phyloP scores from a whole-genome alignment of 2,797 vertebrate species.

The Ficedula albicollis region DNA sequence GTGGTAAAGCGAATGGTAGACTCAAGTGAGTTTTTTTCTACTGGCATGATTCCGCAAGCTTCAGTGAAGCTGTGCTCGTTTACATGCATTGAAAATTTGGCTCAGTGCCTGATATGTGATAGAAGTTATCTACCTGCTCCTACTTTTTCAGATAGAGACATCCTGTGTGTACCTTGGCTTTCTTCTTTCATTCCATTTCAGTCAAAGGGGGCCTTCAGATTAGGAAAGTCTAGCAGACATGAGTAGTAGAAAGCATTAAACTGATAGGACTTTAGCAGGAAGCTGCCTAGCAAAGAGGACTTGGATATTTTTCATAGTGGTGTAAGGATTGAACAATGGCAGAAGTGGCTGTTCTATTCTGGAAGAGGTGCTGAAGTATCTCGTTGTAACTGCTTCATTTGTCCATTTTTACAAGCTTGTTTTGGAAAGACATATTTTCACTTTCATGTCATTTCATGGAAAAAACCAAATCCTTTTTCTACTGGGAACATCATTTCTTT shows the following conservation, averaged over 20 bases:
- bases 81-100: background rate
- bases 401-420: background rate
- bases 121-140: conserved; percentile 35
- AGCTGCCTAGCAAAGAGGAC: background rate
- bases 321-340: background rate
- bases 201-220: background rate
- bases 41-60: background rate
- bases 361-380: background rate
- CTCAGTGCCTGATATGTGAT: background rate
- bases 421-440: background rate
- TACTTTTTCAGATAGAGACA: conserved; percentile 23
- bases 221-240: background rate
- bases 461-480: background rate
- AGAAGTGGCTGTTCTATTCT: background rate
- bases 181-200: conserved; percentile 2
- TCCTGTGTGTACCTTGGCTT: conserved; percentile 29
- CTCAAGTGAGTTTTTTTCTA: background rate
- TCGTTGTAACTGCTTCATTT: background rate
- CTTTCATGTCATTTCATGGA: background rate
- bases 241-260: background rate
- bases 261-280: background rate
- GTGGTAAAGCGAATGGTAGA: background rate
- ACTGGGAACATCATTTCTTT: background rate
- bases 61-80: background rate
- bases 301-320: background rate